Conservation (phyloP, 53 echinoderm and acorn worm species). For the Zoroaster sp. region DNA sequence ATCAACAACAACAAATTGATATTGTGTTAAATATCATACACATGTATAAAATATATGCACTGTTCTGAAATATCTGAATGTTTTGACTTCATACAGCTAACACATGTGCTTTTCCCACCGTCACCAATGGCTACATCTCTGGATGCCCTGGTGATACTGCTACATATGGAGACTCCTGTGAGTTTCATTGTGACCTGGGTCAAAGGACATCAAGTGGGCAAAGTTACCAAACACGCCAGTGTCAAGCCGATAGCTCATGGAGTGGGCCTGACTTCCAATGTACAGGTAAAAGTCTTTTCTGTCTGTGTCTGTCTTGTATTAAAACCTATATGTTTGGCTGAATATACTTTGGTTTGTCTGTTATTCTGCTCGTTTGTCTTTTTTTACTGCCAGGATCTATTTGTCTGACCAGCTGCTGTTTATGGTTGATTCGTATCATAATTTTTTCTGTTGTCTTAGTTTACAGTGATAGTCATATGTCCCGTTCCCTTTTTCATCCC, state of each 20-base stretch:
- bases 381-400: neutral
- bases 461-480: neutral
- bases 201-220: slow-evolving; percentile 44
- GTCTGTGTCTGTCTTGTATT: too few relatives aligned
- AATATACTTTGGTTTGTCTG: too few relatives aligned
- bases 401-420: neutral
- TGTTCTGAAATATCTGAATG: too few relatives aligned
- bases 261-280: slow-evolving; percentile 60
- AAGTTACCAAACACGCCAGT: slow-evolving; percentile 37
- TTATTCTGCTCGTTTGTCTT: too few relatives aligned
- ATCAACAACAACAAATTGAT: too few relatives aligned
- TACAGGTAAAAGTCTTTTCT: slow-evolving; percentile 27
- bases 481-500: neutral
- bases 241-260: slow-evolving; percentile 62
- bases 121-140: slow-evolving; percentile 57
- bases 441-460: neutral
- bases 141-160: slow-evolving; percentile 41
- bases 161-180: slow-evolving; percentile 54
- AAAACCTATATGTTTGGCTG: too few relatives aligned
- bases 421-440: neutral
- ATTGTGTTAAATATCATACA: too few relatives aligned
- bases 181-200: slow-evolving; percentile 64
- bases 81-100: slow-evolving; percentile 47
- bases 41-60: too few relatives aligned
- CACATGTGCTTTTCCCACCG: slow-evolving; percentile 60